phyloP scores from a whole-genome alignment of 2,888 invertebrate genomes.

The Hirtodrosophila duncani region DNA sequence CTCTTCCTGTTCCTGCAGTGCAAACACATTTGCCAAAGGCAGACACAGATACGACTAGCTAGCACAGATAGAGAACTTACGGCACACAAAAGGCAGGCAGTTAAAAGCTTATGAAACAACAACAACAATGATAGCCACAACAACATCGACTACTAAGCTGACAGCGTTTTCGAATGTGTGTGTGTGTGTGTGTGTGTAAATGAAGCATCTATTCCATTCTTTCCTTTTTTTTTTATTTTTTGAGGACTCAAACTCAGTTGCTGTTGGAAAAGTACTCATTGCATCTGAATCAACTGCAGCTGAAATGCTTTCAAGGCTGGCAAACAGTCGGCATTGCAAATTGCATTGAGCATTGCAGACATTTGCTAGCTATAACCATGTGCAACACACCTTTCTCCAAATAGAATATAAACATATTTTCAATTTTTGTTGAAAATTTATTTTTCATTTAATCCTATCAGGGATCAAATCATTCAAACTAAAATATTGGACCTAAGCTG shows the following conservation, averaged over 20 bases:
- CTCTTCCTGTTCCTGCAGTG: neutral
- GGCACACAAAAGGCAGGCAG: conserved; percentile 42
- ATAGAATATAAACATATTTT: neutral
- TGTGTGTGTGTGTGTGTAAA: conserved; percentile 16
- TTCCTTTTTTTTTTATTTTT: too few species aligned
- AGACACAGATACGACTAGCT: conserved; percentile 10
- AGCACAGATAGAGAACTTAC: conserved; percentile 8
- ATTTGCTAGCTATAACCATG: neutral
- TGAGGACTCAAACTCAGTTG: too few species aligned
- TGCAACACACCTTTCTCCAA: neutral
- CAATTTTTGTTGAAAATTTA: conserved; percentile 11
- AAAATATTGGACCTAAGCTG: too few species aligned
- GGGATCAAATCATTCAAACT: too few species aligned
- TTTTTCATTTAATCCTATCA: too few species aligned
- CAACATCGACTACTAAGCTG: conserved; percentile 36
- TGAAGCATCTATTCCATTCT: conserved; percentile 22
- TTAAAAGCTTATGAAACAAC: conserved; percentile 51
- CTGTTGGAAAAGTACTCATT: neutral
- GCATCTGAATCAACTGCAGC: conserved; percentile 15
- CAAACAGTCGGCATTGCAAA: neutral
- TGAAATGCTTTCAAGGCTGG: conserved; percentile 2
- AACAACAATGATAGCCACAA: conserved; percentile 15
- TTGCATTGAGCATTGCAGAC: neutral
- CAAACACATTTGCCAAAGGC: conserved; percentile 27
- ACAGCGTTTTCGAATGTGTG: conserved; percentile 17